Percentiles rank a stretch among this genome's conserved stretches.
These are phyloP conservation scores for Dinothrombium tinctorium DNA, from an alignment of 1,140 invertebrate genomes.

Conservation along the genomic window DNA sequence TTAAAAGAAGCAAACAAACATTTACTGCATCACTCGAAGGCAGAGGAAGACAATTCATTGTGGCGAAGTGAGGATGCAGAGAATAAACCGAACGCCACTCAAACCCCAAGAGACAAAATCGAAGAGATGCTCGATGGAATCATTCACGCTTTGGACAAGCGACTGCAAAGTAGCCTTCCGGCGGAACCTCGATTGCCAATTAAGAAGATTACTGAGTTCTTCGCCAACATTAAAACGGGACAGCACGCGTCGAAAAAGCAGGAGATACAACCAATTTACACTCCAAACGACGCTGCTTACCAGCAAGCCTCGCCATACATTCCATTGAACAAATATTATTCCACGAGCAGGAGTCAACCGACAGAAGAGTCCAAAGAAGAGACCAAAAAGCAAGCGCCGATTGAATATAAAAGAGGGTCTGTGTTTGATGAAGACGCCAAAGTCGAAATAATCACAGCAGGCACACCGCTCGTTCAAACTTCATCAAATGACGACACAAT, in stretches of 20 bases:
- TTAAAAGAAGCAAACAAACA: too few species aligned
- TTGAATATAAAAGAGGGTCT: not conserved
- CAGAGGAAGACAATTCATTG: too few species aligned
- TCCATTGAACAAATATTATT: too few species aligned
- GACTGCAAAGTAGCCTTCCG: not conserved
- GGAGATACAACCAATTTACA: too few species aligned
- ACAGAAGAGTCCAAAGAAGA: not conserved
- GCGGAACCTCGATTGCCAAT: not conserved
- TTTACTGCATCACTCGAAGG: too few species aligned
- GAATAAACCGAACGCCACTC: not conserved
- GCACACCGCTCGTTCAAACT: not conserved
- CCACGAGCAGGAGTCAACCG: too few species aligned
- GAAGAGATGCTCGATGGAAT: not conserved
- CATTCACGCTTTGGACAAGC: not conserved
- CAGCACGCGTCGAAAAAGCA: too few species aligned
- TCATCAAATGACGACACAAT: not conserved
- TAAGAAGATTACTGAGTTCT: too few species aligned
- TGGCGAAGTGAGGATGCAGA: not conserved
- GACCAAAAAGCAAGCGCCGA: not conserved
- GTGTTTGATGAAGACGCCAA: not conserved
- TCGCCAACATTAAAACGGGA: too few species aligned
- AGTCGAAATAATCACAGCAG: slow-evolving; percentile 2
- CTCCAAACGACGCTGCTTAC: too few species aligned
- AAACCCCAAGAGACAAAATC: not conserved
- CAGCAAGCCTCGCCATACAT: too few species aligned